Conservation (phyloP, 2,113 vertebrate genomes). For the Archocentrus centrarchus region DNA sequence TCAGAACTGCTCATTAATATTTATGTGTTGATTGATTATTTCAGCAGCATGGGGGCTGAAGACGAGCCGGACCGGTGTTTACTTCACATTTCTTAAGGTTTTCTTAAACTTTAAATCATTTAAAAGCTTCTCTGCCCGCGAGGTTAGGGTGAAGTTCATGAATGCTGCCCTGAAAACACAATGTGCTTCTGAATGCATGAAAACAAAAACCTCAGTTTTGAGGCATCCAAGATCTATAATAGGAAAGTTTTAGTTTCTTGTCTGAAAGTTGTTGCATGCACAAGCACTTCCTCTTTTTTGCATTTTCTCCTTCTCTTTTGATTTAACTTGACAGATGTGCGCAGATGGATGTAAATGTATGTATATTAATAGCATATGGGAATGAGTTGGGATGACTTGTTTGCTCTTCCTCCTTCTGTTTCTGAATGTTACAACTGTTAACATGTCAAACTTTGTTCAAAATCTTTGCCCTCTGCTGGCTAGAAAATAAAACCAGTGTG, state of each 20-base stretch:
- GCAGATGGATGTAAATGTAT: not conserved
- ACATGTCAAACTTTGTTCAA: not conserved
- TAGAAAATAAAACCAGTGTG: not conserved
- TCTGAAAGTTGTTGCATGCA: not conserved
- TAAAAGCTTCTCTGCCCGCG: not conserved
- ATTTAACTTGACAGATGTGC: not conserved
- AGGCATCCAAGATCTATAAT: not conserved
- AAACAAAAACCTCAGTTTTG: not conserved
- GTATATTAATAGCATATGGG: not conserved
- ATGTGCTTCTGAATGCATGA: not conserved
- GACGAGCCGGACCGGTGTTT: not conserved
- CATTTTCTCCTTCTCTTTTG: not conserved
- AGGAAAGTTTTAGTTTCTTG: not conserved
- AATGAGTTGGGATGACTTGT: too few relatives aligned
- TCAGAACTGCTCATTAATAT: constrained; percentile 1
- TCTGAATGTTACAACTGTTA: not conserved
- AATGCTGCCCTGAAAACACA: too few relatives aligned
- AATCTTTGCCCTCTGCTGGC: not conserved
- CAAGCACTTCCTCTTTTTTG: not conserved
- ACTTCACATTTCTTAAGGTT: not conserved
- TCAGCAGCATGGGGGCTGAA: not conserved
- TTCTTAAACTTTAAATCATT: not conserved
- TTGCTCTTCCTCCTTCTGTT: not conserved
- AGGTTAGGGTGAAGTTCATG: too few relatives aligned
- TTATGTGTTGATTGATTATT: constrained; percentile 5